A percentile compares a stretch with the other conserved stretches of the same genome.
Conservation (phyloP, 2,888 invertebrate genomes). For the Euplexia lucipara region DNA sequence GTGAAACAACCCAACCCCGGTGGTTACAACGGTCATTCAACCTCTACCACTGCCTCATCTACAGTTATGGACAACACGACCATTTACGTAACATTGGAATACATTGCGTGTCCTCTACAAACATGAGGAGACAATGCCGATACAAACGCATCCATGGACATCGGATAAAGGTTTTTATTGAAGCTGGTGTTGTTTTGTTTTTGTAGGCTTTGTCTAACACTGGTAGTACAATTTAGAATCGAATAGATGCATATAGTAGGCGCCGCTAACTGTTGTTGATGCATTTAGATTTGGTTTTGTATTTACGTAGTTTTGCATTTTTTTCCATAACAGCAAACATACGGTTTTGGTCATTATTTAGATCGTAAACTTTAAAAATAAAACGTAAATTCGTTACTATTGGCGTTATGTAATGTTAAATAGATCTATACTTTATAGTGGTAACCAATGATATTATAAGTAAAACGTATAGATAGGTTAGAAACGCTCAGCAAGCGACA, state of each 20-base stretch:
- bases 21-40: slow-evolving; percentile 53
- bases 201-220: slow-evolving; percentile 27
- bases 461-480: too few relatives aligned
- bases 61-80: slow-evolving; percentile 27
- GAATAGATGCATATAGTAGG: slow-evolving; percentile 49
- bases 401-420: too few relatives aligned
- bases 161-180: not conserved
- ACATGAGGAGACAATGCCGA: not conserved
- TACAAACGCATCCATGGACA: slow-evolving; percentile 12
- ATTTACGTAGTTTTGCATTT: slow-evolving; percentile 16
- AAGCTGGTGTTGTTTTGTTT: not conserved
- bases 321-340: slow-evolving; percentile 8
- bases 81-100: slow-evolving; percentile 22
- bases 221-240: slow-evolving; percentile 45
- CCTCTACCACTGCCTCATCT: slow-evolving; percentile 22
- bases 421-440: too few relatives aligned
- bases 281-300: slow-evolving; percentile 47
- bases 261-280: slow-evolving; percentile 48
- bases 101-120: slow-evolving; percentile 39
- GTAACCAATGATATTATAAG: too few relatives aligned
- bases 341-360: not conserved
- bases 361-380: not conserved
- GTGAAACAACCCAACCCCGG: slow-evolving; percentile 50
- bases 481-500: too few relatives aligned
- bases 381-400: too few relatives aligned